These are phyloP conservation scores for Gymnarchus niloticus DNA, from an alignment of 2,113 vertebrate genomes.

Conservation along the genomic window DNA sequence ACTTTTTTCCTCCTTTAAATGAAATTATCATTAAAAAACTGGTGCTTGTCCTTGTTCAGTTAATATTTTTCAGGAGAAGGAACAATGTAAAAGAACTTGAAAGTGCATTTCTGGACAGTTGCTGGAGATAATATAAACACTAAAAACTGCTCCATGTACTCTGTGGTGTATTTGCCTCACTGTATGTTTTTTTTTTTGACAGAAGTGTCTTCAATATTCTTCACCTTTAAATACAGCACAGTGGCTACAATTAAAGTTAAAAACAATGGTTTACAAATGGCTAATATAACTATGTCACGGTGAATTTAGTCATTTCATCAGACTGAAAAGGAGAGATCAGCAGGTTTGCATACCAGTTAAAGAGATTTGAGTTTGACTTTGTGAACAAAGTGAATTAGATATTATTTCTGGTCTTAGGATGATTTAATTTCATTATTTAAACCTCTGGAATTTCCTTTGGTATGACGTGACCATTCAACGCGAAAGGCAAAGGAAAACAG, in stretches of 20 bases:
- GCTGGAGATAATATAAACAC: too few relatives aligned
- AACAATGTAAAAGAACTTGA: too few relatives aligned
- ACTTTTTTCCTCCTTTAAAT: too few relatives aligned
- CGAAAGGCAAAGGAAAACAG: background rate
- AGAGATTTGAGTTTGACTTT: background rate
- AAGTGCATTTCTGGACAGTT: too few relatives aligned
- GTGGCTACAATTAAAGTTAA: background rate
- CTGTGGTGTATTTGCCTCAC: too few relatives aligned
- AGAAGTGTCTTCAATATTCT: too few relatives aligned
- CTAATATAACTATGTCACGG: background rate
- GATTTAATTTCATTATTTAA: background rate
- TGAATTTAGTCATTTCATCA: background rate
- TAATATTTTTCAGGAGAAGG: too few relatives aligned
- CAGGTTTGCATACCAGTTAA: background rate
- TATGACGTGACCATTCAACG: background rate
- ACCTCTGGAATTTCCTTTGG: background rate
- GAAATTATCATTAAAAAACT: too few relatives aligned
- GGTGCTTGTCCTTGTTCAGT: too few relatives aligned
- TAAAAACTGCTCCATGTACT: too few relatives aligned
- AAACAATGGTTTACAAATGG: background rate
- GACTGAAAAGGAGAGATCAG: background rate
- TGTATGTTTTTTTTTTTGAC: too few relatives aligned
- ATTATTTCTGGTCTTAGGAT: background rate
- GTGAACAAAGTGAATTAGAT: background rate
- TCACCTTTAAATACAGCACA: background rate